Conservation (phyloP, 2,888 invertebrate species). For the Epiblema foenella region DNA sequence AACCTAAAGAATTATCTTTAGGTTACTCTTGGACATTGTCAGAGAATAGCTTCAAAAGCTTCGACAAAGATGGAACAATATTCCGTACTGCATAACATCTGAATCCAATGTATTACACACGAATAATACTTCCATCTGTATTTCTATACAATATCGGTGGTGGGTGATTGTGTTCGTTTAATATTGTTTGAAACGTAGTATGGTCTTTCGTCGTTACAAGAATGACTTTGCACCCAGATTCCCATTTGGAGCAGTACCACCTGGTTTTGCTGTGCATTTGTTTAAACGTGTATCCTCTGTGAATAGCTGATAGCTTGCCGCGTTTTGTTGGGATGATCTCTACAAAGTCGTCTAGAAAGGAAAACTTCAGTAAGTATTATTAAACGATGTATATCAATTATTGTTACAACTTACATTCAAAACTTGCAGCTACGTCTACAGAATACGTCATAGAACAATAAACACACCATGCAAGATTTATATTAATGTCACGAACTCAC, state of each 20-base stretch:
- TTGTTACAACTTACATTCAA: no score
- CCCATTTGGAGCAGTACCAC: conserved; percentile 52
- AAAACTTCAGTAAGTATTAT: neutral
- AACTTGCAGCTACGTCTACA: no score
- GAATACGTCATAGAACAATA: no score
- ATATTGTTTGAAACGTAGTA: neutral
- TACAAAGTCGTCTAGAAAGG: conserved; percentile 4
- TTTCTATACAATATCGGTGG: conserved; percentile 15
- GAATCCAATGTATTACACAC: neutral
- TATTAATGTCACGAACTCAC: no score
- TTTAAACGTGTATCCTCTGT: conserved; percentile 49
- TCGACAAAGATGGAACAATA: no score
- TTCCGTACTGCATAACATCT: no score
- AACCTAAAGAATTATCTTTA: no score
- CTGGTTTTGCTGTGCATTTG: conserved; percentile 50
- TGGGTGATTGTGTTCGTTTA: conserved; percentile 18
- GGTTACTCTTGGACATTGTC: neutral
- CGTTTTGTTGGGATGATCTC: conserved; percentile 27
- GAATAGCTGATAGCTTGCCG: conserved; percentile 41
- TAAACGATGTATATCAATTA: no score
- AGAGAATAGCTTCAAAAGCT: neutral
- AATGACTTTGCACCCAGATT: conserved; percentile 27
- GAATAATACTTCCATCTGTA: neutral
- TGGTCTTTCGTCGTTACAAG: conserved; percentile 8
- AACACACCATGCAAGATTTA: no score